phyloP scores from a whole-genome alignment of 2,888 invertebrate genomes.

The Andrena marginata region DNA sequence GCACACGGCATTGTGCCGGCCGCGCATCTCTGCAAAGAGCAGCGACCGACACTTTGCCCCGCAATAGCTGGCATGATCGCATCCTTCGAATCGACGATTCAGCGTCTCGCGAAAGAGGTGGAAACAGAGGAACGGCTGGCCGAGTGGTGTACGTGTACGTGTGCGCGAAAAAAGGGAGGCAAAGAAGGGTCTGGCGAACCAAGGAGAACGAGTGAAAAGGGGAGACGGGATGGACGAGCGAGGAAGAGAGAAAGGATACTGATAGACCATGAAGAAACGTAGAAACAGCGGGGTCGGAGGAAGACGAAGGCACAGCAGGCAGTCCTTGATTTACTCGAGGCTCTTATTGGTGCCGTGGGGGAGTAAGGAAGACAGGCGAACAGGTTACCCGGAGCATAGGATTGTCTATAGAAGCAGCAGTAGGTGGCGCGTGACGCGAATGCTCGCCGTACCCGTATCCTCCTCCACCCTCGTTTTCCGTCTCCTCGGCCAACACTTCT shows the following conservation, averaged over 20 bases:
- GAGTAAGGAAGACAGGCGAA: slow-evolving; percentile 69
- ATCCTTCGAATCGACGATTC: slow-evolving; percentile 54
- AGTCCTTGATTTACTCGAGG: slow-evolving; percentile 77
- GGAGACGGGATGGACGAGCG: background rate
- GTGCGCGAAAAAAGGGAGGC: background rate
- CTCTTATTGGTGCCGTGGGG: slow-evolving; percentile 62
- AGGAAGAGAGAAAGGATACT: slow-evolving; percentile 18
- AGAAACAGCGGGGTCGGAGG: slow-evolving; percentile 13
- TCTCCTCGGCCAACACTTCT: slow-evolving; percentile 31
- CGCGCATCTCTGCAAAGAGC: slow-evolving; percentile 4
- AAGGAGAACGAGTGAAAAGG: background rate
- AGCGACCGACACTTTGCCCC: slow-evolving; percentile 39
- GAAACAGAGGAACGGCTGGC: slow-evolving; percentile 8
- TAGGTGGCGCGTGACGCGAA: slow-evolving; percentile 78
- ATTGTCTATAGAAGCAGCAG: slow-evolving; percentile 74
- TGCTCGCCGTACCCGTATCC: slow-evolving; percentile 58
- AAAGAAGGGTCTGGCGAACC: background rate
- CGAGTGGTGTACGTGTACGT: background rate
- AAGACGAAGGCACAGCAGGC: slow-evolving; percentile 14
- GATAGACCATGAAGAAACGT: background rate
- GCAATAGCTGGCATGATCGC: slow-evolving; percentile 40
- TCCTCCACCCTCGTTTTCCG: slow-evolving; percentile 33
- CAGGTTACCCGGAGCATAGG: slow-evolving; percentile 73
- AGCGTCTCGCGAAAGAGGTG: slow-evolving; percentile 54
- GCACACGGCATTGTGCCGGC: background rate